phyloP scores from a whole-genome alignment of 1,140 invertebrate genomes.

The Drosophila arizonae region DNA sequence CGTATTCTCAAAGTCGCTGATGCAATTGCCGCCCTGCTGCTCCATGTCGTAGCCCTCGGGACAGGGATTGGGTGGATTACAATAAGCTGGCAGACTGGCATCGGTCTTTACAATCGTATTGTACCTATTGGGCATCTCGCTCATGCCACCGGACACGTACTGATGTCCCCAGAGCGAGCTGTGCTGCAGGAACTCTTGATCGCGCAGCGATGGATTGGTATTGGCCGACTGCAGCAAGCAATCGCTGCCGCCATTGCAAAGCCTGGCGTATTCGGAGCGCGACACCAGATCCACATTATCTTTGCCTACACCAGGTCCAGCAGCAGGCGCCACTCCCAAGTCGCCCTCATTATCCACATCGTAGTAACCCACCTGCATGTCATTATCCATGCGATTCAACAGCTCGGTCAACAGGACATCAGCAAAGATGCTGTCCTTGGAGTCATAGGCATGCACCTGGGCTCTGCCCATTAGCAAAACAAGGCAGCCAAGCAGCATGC shows the following conservation, averaged over 20 bases:
- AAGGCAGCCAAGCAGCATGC: slow-evolving; percentile 35
- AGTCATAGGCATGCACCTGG: slow-evolving; percentile 48
- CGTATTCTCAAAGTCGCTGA: slow-evolving; percentile 96
- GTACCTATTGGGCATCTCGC: slow-evolving; percentile 87
- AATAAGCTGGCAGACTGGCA: slow-evolving; percentile 97
- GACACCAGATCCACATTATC: slow-evolving; percentile 83
- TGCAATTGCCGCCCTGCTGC: slow-evolving; percentile 90
- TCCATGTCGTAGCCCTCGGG: slow-evolving; percentile 91
- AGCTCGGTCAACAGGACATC: slow-evolving; percentile 87
- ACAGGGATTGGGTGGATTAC: slow-evolving; percentile 99
- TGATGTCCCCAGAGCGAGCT: slow-evolving; percentile 94
- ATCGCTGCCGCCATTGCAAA: slow-evolving; percentile 72
- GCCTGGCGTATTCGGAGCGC: slow-evolving; percentile 83
- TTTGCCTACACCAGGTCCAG: slow-evolving; percentile 67
- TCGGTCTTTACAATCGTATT: slow-evolving; percentile 93
- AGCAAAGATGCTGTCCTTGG: slow-evolving; percentile 83
- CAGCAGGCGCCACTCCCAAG: slow-evolving; percentile 14
- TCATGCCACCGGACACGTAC: slow-evolving; percentile 89
- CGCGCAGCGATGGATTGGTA: slow-evolving; percentile 89
- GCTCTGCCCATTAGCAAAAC: slow-evolving; percentile 28
- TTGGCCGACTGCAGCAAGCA: slow-evolving; percentile 51
- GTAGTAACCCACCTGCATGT: slow-evolving; percentile 86
- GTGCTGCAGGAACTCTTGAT: slow-evolving; percentile 95
- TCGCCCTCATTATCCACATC: slow-evolving; percentile 83
- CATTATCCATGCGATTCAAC: slow-evolving; percentile 88